A percentile compares a stretch with the other conserved stretches of the same genome.
phyloP scores from a whole-genome alignment of 2,797 vertebrate genomes.

The Argentina silus region DNA sequence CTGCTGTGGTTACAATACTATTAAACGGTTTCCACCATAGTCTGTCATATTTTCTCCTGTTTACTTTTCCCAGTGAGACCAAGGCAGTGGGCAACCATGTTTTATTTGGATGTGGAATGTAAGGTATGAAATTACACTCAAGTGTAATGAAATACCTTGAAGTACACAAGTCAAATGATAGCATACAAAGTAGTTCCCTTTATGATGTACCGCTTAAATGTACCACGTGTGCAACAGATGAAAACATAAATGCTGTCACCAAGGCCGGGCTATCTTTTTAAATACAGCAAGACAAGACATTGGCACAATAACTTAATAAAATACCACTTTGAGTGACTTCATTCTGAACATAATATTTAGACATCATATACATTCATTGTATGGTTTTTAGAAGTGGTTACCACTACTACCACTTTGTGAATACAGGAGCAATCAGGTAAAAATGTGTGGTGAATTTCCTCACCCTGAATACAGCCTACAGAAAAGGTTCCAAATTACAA shows the following conservation, averaged over 20 bases:
- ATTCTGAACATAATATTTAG: background rate
- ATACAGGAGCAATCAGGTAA: background rate
- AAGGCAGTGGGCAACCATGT: slow-evolving; percentile 2
- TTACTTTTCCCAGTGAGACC: background rate
- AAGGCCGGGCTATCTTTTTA: slow-evolving; percentile 4
- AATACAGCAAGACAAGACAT: background rate
- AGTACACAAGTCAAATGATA: slow-evolving; percentile 17
- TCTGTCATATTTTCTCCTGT: no score
- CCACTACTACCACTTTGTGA: background rate
- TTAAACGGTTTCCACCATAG: no score
- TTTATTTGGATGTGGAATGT: slow-evolving; percentile 40
- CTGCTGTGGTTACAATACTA: no score
- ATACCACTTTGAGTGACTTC: background rate
- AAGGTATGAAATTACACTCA: slow-evolving; percentile 16
- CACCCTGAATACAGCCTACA: background rate
- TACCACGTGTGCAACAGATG: background rate
- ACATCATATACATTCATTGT: background rate
- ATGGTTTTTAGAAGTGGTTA: background rate
- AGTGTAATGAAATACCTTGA: slow-evolving; percentile 15
- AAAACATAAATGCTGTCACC: background rate
- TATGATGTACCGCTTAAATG: slow-evolving; percentile 11
- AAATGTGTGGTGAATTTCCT: background rate
- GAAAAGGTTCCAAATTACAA: background rate
- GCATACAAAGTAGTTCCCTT: slow-evolving; percentile 20
- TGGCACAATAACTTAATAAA: slow-evolving; percentile 9